Percentiles rank a stretch among this genome's conserved stretches.
These are phyloP conservation scores for Scarus forsteni DNA, from an alignment of 2,797 vertebrate species.

Conservation along the genomic window DNA sequence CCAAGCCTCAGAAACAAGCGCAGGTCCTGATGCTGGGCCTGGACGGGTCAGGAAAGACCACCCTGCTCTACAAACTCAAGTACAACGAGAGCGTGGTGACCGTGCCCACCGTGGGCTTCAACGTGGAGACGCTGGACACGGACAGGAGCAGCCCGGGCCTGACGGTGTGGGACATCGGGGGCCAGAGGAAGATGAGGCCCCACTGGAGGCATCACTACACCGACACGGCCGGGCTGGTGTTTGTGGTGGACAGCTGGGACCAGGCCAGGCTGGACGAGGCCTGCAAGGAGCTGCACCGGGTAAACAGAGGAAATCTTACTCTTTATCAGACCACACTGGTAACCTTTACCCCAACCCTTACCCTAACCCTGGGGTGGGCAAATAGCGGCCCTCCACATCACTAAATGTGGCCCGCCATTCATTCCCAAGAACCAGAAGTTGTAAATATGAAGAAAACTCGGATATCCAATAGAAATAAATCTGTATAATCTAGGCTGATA, in stretches of 20 bases:
- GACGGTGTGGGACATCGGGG: conserved; percentile 94
- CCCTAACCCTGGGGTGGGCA: too few species aligned
- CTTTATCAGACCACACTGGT: too few species aligned
- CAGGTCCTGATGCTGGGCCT: conserved; percentile 91
- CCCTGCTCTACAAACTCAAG: conserved; percentile 91
- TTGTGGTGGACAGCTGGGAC: conserved; percentile 89
- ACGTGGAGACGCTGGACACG: conserved; percentile 90
- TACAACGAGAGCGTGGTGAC: conserved; percentile 85
- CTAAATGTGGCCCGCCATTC: too few species aligned
- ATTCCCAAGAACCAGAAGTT: too few species aligned
- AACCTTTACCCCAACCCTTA: too few species aligned
- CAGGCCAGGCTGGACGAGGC: conserved; percentile 84
- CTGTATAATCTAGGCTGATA: too few species aligned
- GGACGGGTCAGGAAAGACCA: conserved; percentile 90
- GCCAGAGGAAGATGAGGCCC: conserved; percentile 88
- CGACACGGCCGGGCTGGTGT: conserved; percentile 86
- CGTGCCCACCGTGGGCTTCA: conserved; percentile 91
- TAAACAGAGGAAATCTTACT: conserved; percentile 38
- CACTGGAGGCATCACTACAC: conserved; percentile 89
- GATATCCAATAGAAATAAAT: too few species aligned
- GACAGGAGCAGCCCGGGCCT: conserved; percentile 72
- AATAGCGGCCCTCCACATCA: too few species aligned
- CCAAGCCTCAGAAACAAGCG: conserved; percentile 80
- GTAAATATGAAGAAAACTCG: too few species aligned
- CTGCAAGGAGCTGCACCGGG: conserved; percentile 85